Evolutionary conservation across 1,140 invertebrate species (phyloP).

Genomic region (Liolophura sinensis): DNA sequence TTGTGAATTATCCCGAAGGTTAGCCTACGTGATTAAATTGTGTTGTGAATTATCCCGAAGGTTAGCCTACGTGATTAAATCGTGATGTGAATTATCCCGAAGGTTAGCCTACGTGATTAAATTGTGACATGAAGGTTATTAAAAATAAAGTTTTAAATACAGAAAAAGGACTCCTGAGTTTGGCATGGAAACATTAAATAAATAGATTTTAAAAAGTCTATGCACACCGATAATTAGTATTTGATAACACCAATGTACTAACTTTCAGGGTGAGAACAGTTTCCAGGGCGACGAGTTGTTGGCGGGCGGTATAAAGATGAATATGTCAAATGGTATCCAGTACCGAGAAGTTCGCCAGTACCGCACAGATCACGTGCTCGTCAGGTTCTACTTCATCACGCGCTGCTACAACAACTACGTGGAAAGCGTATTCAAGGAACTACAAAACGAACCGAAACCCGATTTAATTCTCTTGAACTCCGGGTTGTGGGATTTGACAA

Average conservation of each 20-base stretch:
- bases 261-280: constrained; percentile 18
- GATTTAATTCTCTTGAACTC: constrained; percentile 19
- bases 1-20: no score
- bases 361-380: constrained; percentile 10
- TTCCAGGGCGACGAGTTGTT: constrained; percentile 20
- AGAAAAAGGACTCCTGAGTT: no score
- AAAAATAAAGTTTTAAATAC: no score
- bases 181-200: no score
- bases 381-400: constrained; percentile 20
- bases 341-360: constrained; percentile 19
- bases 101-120: no score
- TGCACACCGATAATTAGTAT: no score
- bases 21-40: no score
- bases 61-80: no score
- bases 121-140: no score
- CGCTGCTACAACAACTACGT: constrained; percentile 20
- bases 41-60: no score
- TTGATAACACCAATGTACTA: background rate
- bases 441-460: constrained; percentile 7
- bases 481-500: constrained; percentile 21
- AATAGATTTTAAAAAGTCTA: no score
- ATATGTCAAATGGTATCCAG: constrained; percentile 13
- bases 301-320: constrained; percentile 12
- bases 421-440: constrained; percentile 10
- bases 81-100: no score